Conservation (phyloP, 1,140 invertebrate species). For the Paralvinella palmiformis region DNA sequence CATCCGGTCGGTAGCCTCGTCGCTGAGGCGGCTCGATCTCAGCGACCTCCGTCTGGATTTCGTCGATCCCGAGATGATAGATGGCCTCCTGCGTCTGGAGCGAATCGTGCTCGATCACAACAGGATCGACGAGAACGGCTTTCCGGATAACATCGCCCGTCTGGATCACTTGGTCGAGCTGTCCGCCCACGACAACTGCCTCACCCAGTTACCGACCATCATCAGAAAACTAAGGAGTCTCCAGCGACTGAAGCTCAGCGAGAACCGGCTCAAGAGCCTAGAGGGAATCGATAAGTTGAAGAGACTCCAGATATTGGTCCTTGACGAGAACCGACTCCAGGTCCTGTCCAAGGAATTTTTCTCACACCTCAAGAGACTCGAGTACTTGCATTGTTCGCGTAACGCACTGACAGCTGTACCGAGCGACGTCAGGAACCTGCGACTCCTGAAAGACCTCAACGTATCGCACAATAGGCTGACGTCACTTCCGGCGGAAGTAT, state of each 20-base stretch:
- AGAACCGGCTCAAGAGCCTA: conserved; percentile 33
- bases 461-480: conserved; percentile 38
- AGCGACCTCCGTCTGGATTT: conserved; percentile 27
- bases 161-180: conserved; percentile 37
- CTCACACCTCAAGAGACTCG: conserved; percentile 29
- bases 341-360: conserved; percentile 33
- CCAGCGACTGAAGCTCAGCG: conserved; percentile 32
- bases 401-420: conserved; percentile 34
- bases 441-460: conserved; percentile 32
- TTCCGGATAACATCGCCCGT: conserved; percentile 33
- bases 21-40: conserved; percentile 30
- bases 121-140: conserved; percentile 29
- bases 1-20: conserved; percentile 14
- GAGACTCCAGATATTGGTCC: conserved; percentile 34
- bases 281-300: conserved; percentile 37
- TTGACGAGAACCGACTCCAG: conserved; percentile 38
- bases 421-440: conserved; percentile 32
- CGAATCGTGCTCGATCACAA: conserved; percentile 40
- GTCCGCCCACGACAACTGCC: conserved; percentile 33
- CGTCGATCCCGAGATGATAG: conserved; percentile 30
- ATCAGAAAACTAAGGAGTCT: conserved; percentile 32
- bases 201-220: conserved; percentile 32
- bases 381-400: conserved; percentile 32
- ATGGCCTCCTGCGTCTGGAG: conserved; percentile 30
- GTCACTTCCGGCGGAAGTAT: conserved; percentile 39